Evolutionary conservation across 2,797 vertebrate species (phyloP).

Genomic region (Aselliscus stoliczkanus): DNA sequence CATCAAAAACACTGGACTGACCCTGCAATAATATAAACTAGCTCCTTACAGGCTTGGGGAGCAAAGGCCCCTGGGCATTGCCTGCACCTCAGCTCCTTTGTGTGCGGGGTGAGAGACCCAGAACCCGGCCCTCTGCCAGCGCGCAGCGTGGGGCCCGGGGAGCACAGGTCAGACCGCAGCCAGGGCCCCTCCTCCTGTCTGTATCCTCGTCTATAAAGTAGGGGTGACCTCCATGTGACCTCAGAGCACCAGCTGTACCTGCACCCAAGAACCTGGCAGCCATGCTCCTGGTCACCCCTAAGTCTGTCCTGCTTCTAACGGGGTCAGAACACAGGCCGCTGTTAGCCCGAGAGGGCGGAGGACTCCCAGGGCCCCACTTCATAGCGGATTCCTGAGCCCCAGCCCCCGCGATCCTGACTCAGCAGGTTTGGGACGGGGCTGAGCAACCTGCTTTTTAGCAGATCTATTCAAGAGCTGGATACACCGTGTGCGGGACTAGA

Average conservation of each 20-base stretch:
- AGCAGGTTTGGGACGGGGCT: not conserved
- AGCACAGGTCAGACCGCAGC: too few relatives aligned
- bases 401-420: not conserved
- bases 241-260: not conserved
- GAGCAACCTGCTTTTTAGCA: rapidly evolving
- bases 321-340: not conserved
- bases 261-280: rapidly evolving
- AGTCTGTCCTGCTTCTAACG: not conserved
- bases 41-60: rapidly evolving
- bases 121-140: not conserved
- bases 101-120: rapidly evolving
- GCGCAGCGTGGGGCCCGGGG: too few relatives aligned
- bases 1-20: rapidly evolving
- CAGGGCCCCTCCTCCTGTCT: not conserved
- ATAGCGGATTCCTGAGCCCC: not conserved
- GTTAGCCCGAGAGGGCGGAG: not conserved
- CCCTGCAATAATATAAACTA: rapidly evolving
- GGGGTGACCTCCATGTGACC: not conserved
- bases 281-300: rapidly evolving
- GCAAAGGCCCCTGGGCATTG: not conserved
- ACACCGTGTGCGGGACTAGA: rapidly evolving
- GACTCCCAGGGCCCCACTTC: rapidly evolving
- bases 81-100: too few relatives aligned
- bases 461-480: rapidly evolving
- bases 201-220: rapidly evolving